A percentile compares a stretch with the other conserved stretches of the same genome.
phyloP scores from a whole-genome alignment of 2,113 vertebrate genomes.

The Bufo bufo region DNA sequence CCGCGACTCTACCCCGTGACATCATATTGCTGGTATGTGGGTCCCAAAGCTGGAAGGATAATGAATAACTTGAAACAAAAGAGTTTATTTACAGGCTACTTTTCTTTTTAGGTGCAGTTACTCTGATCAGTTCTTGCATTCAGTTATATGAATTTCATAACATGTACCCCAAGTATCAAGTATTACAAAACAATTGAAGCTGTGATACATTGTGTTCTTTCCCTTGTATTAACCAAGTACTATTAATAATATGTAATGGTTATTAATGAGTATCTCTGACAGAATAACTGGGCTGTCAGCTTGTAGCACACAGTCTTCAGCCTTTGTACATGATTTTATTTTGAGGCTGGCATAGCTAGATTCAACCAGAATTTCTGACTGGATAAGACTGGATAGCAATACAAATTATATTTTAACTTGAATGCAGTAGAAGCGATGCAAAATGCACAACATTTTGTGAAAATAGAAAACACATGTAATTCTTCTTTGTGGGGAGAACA shows the following conservation, averaged over 20 bases:
- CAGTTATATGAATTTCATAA: neutral
- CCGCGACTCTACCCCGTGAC: too few relatives aligned
- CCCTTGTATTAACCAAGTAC: neutral
- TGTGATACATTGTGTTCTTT: neutral
- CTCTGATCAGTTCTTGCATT: neutral
- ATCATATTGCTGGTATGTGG: too few relatives aligned
- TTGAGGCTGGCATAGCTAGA: neutral
- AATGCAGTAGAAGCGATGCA: neutral
- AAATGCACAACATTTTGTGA: conserved; percentile 26
- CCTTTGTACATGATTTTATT: neutral
- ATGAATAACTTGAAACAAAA: too few relatives aligned
- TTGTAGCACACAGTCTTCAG: neutral
- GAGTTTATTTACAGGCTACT: too few relatives aligned
- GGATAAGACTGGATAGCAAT: conserved; percentile 13
- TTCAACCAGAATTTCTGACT: conserved; percentile 7
- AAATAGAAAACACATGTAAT: conserved; percentile 54
- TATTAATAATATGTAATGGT: neutral
- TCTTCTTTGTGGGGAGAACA: conserved; percentile 42
- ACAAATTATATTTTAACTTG: conserved; percentile 12
- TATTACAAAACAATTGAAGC: neutral
- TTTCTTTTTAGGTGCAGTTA: neutral
- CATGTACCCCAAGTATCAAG: neutral
- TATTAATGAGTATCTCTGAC: neutral
- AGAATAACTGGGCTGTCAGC: neutral
- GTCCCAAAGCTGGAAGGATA: too few relatives aligned